These are phyloP conservation scores for Drosophila parvula DNA, from an alignment of 1,140 invertebrate genomes.

Conservation along the genomic window DNA sequence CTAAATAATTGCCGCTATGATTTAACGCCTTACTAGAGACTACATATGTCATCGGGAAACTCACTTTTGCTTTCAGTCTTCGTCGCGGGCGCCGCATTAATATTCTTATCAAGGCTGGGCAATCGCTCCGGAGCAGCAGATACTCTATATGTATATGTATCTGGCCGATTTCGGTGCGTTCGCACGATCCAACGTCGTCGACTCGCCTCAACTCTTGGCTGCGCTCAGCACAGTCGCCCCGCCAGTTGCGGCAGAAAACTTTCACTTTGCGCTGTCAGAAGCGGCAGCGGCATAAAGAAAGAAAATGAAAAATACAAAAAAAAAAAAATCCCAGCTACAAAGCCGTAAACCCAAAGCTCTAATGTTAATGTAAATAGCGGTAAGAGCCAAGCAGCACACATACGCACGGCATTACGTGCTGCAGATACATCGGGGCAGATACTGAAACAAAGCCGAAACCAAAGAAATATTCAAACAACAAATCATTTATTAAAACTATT, in stretches of 20 bases:
- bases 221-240: conserved; percentile 25
- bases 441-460: conserved; percentile 60
- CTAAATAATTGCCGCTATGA: conserved; percentile 59
- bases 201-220: conserved; percentile 13
- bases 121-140: conserved; percentile 14
- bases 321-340: conserved; percentile 30
- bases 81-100: conserved; percentile 35
- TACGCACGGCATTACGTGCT: conserved; percentile 68
- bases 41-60: conserved; percentile 37
- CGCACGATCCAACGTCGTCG: conserved; percentile 45
- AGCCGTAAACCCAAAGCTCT: conserved; percentile 72
- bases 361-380: conserved; percentile 82
- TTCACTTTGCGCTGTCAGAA: conserved; percentile 80
- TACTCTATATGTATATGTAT: conserved; percentile 7
- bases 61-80: conserved; percentile 64
- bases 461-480: conserved; percentile 56
- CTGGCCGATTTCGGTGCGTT: conserved; percentile 45
- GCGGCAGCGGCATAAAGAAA: conserved; percentile 50
- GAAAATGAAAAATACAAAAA: conserved; percentile 1
- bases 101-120: conserved; percentile 60
- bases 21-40: conserved; percentile 45
- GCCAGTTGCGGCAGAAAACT: conserved; percentile 49
- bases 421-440: conserved; percentile 64
- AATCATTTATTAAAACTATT: conserved; percentile 77
- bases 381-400: conserved; percentile 64